A percentile compares a stretch with the other conserved stretches of the same genome.
Evolutionary conservation across 2,113 vertebrate genomes (phyloP).

Genomic region (Gallinago media): DNA sequence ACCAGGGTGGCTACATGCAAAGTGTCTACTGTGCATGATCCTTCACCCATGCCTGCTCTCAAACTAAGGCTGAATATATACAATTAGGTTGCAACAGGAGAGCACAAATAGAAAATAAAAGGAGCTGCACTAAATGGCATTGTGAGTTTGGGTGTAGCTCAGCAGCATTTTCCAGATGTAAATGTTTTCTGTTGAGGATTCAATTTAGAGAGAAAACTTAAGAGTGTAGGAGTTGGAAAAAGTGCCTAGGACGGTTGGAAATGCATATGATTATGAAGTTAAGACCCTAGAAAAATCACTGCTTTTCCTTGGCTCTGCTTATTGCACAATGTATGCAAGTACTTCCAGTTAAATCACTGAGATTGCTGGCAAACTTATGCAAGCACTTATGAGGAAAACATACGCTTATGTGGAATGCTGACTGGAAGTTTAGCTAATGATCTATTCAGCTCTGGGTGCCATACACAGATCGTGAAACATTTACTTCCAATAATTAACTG

Average conservation of each 20-base stretch:
- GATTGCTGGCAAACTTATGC: not conserved
- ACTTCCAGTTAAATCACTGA: not conserved
- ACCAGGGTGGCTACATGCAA: not conserved
- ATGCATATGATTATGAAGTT: not conserved
- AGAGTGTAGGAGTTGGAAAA: not conserved
- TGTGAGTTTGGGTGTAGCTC: not conserved
- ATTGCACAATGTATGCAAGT: not conserved
- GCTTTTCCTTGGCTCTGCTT: not conserved
- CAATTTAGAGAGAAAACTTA: not conserved
- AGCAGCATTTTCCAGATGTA: not conserved
- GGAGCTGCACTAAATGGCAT: not conserved
- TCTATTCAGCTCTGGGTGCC: conserved; percentile 36
- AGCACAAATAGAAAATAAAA: not conserved
- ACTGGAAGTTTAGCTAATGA: conserved; percentile 34
- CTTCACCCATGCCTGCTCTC: not conserved
- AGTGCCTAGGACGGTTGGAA: not conserved
- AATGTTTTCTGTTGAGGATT: not conserved
- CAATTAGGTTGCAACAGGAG: not conserved
- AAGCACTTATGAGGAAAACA: conserved; percentile 5
- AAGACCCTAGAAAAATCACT: not conserved
- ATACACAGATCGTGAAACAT: conserved; percentile 15
- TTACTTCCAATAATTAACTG: conserved; percentile 53
- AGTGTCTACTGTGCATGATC: accelerated
- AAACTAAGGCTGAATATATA: not conserved
- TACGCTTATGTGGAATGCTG: conserved; percentile 23